A percentile compares a stretch with the other conserved stretches of the same genome.
These are phyloP conservation scores for Megaceryle torquata DNA, from an alignment of 2,113 vertebrate species.

Conservation along the genomic window DNA sequence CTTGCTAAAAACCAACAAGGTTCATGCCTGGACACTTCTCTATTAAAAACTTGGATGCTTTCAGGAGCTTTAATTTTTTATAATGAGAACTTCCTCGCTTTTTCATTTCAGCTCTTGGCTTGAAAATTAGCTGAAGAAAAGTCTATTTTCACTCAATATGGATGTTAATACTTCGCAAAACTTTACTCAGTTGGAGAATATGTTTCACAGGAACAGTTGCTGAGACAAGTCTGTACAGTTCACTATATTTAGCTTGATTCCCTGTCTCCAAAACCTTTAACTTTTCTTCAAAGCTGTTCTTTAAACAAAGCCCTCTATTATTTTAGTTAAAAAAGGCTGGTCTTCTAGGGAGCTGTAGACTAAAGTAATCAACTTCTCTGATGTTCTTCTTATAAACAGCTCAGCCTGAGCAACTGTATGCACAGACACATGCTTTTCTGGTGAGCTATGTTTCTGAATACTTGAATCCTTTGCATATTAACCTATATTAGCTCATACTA, in stretches of 20 bases:
- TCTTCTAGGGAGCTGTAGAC: neutral
- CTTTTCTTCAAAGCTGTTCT: neutral
- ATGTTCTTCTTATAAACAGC: neutral
- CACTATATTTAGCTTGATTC: neutral
- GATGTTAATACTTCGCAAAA: neutral
- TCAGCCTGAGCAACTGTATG: neutral
- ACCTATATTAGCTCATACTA: neutral
- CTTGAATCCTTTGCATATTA: neutral
- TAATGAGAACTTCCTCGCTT: neutral
- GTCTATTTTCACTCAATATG: neutral
- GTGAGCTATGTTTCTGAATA: neutral
- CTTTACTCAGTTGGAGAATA: neutral
- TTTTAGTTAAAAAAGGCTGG: neutral
- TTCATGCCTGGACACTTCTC: neutral
- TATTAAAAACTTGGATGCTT: neutral
- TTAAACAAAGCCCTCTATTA: neutral
- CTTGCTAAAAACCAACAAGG: neutral
- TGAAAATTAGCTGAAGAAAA: slow-evolving; percentile 10
- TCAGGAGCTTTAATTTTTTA: neutral
- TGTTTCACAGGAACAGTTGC: neutral
- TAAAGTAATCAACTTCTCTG: neutral
- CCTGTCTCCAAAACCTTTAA: neutral
- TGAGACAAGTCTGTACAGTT: neutral
- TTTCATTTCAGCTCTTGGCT: neutral
- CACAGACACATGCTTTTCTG: neutral